Evolutionary conservation across 2,113 vertebrate genomes (phyloP).

Genomic region (Todiramphus chloris): DNA sequence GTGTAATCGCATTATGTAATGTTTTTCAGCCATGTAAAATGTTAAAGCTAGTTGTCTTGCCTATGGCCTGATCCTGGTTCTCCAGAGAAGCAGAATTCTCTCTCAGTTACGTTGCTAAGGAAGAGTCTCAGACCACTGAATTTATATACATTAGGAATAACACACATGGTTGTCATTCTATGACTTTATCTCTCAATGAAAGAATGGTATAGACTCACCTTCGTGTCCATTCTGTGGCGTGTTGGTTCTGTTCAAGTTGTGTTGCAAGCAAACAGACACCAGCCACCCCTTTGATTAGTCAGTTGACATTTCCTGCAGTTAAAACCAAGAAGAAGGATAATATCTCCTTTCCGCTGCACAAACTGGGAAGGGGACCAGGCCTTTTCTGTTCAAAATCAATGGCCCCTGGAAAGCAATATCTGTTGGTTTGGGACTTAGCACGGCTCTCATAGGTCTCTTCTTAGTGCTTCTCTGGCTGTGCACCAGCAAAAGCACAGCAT

Average conservation of each 20-base stretch:
- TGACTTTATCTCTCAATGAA: not conserved
- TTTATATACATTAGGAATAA: not conserved
- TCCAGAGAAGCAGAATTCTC: not conserved
- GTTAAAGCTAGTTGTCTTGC: not conserved
- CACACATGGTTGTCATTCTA: not conserved
- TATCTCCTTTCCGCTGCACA: not conserved
- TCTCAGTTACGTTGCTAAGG: not conserved
- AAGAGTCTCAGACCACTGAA: not conserved
- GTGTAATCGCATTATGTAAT: not conserved
- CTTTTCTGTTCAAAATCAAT: constrained; percentile 17
- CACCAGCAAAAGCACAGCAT: not conserved
- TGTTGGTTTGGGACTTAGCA: not conserved
- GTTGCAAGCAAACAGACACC: not conserved
- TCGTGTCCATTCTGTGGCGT: not conserved
- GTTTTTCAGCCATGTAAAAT: not conserved
- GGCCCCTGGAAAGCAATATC: not conserved
- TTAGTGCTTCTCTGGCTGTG: not conserved
- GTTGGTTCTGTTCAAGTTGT: not conserved
- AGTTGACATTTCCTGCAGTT: not conserved
- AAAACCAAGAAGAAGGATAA: not conserved
- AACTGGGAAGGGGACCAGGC: not conserved
- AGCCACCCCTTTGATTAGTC: not conserved
- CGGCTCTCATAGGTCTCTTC: not conserved
- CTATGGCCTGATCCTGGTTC: not conserved
- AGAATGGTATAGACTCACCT: not conserved